Percentiles rank a stretch among this genome's conserved stretches.
Conservation (phyloP, 1,140 invertebrate species). For the Neotoxoptera formosana region DNA sequence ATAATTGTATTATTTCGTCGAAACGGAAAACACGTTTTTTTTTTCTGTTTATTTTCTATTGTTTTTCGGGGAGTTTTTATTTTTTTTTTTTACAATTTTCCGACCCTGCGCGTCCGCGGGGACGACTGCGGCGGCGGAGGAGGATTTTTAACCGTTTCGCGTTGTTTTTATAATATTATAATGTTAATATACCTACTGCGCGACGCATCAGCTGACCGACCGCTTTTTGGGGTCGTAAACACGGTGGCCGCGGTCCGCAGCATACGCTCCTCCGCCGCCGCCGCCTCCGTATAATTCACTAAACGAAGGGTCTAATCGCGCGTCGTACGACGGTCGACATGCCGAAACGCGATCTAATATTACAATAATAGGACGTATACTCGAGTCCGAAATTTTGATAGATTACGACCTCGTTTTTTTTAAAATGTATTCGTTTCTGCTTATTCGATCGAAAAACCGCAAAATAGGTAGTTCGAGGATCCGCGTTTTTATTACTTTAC, state of each 20-base stretch:
- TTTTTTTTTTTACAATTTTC: not conserved
- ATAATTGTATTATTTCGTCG: not conserved
- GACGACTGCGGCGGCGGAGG: no score
- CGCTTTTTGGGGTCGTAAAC: not conserved
- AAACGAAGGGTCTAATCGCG: constrained; percentile 9
- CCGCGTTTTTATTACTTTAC: not conserved
- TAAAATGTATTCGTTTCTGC: not conserved
- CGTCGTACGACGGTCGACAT: no score
- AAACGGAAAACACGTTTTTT: not conserved
- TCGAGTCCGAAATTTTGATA: not conserved
- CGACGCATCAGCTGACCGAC: not conserved
- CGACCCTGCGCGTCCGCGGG: no score
- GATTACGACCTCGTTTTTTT: not conserved
- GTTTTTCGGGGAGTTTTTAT: not conserved
- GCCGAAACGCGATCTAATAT: not conserved
- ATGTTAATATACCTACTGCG: not conserved
- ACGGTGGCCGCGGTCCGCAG: not conserved
- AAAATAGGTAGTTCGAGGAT: not conserved
- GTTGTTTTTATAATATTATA: no score
- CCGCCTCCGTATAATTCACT: not conserved
- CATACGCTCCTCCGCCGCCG: not conserved
- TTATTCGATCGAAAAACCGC: not conserved
- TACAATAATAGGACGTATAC: not conserved
- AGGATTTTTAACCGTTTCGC: not conserved
- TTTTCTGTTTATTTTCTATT: not conserved